phyloP scores from a whole-genome alignment of 2,113 vertebrate genomes.

The Cardinalis cardinalis region DNA sequence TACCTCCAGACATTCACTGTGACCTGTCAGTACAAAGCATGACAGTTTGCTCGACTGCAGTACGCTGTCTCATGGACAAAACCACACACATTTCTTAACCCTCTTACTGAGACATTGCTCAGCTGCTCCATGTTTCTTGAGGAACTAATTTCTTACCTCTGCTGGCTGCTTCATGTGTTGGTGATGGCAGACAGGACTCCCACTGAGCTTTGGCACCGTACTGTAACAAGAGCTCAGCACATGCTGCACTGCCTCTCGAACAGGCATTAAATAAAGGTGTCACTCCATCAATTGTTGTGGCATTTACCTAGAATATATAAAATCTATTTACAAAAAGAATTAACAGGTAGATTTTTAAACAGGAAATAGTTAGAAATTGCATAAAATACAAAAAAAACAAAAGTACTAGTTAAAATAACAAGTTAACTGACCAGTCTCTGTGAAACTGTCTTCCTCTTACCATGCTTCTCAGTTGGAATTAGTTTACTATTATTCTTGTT shows the following conservation, averaged over 20 bases:
- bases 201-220: constrained; percentile 88
- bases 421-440: background rate
- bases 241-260: constrained; percentile 83
- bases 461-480: background rate
- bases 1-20: constrained; percentile 87
- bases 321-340: background rate
- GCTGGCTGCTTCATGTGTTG: constrained; percentile 88
- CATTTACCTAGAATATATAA: constrained; percentile 82
- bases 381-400: background rate
- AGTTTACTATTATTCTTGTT: background rate
- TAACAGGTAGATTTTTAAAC: background rate
- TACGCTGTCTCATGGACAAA: background rate
- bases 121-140: background rate
- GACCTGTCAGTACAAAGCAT: constrained; percentile 74
- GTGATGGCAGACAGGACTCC: constrained; percentile 83
- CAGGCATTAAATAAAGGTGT: constrained; percentile 92
- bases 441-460: background rate
- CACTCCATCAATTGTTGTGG: constrained; percentile 89
- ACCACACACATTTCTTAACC: background rate
- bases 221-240: constrained; percentile 86
- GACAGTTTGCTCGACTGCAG: background rate
- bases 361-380: background rate
- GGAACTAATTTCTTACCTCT: constrained; percentile 75
- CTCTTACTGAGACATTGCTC: background rate
- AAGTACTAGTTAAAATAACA: background rate